phyloP scores from a whole-genome alignment of 2,113 vertebrate genomes.

The Cephalopterus ornatus region DNA sequence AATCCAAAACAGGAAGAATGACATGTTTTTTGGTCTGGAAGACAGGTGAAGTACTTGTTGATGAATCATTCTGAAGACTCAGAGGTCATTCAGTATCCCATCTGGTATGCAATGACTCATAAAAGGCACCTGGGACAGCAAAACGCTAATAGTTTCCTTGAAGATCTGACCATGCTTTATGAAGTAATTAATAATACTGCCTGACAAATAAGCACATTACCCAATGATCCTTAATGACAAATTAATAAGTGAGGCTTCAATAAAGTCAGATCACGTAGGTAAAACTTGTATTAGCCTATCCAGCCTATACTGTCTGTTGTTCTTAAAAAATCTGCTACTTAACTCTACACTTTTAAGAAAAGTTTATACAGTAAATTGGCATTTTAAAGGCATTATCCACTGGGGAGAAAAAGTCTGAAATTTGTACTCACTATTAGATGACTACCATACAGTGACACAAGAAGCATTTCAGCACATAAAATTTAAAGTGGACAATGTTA shows the following conservation, averaged over 20 bases:
- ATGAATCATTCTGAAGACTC: not conserved
- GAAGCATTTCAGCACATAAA: not conserved
- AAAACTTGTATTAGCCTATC: not conserved
- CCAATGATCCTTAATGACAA: not conserved
- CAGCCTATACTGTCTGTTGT: not conserved
- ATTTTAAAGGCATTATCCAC: not conserved
- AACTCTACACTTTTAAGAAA: not conserved
- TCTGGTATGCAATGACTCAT: not conserved
- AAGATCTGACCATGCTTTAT: not conserved
- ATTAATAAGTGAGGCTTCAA: not conserved
- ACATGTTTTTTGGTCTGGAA: not conserved
- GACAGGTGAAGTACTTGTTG: not conserved
- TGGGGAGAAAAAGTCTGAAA: not conserved
- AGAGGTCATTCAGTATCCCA: not conserved
- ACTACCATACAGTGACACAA: not conserved
- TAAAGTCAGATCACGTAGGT: not conserved
- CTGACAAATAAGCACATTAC: not conserved
- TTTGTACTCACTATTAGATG: not conserved
- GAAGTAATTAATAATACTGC: not conserved
- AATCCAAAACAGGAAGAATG: not conserved
- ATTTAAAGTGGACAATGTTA: not conserved
- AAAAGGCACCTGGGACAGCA: not conserved
- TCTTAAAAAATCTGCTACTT: not conserved
- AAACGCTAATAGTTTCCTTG: not conserved
- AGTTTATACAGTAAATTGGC: not conserved